Conservation (phyloP, 2,797 vertebrate species). For the Phrynocephalus forsythii region DNA sequence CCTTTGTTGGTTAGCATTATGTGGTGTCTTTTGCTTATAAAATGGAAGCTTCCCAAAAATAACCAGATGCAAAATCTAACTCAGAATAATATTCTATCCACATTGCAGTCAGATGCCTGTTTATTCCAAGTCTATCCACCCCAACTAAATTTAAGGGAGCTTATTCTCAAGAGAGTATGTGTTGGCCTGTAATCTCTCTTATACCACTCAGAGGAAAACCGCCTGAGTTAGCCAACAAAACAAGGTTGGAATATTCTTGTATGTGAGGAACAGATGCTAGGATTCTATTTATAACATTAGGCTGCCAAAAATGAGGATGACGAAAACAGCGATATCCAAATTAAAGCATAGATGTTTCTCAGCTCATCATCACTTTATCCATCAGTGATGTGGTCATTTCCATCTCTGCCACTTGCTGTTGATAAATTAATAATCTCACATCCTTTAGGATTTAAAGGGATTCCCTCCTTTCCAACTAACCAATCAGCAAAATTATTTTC, state of each 20-base stretch:
- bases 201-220: not conserved
- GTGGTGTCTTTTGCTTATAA: not conserved
- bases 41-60: not conserved
- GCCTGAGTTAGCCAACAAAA: not conserved
- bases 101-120: not conserved
- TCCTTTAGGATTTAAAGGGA: no score
- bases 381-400: accelerated
- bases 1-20: not conserved
- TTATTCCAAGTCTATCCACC: not conserved
- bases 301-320: not conserved
- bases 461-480: no score
- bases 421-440: no score
- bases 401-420: accelerated
- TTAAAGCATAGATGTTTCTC: not conserved
- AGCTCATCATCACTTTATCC: not conserved
- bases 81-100: not conserved
- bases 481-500: no score
- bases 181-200: not conserved
- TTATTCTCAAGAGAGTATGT: not conserved
- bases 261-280: not conserved
- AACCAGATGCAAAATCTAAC: not conserved
- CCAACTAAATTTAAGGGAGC: not conserved
- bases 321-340: not conserved
- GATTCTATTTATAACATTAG: not conserved
- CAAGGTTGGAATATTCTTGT: not conserved